Base-by-base conservation (phyloP, 1,140 invertebrate genomes). In the Himalopsyche phryganea region DNA sequence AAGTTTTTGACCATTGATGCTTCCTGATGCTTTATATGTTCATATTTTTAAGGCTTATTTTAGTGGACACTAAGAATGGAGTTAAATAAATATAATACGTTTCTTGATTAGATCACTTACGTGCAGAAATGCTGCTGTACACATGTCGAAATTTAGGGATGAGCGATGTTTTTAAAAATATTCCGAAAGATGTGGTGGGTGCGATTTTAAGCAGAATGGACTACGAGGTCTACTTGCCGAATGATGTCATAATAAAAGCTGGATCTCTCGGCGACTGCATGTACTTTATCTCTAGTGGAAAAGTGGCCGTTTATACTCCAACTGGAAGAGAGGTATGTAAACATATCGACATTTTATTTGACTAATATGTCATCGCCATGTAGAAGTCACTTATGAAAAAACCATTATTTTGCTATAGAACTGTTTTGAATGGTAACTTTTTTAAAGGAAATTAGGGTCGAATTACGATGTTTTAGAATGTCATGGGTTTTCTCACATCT, bases 281-380 rank as follows among this genome's bases (percentile, higher is more conserved):
- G 81, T 85, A 77, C 62, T 83, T 84, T 55, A 67, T 84, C 9
- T 72, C 75, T 0, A 74, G 68, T 49, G 83, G 83, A 23, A 81
- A 80, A 2, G 81, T 84, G 0, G 76, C 78, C 1, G 71, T 84
- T n/a, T 72, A 78, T n/a, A 81, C 83, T 0, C 71, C 78, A 5
- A 80, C 78, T 14, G 82, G 83, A 28, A 78, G 77, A 63, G 82
- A 83, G 67, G 78, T 79, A 65, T 11, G 3, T 40, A 40, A 35
- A 6, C 33, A n/a, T 35, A 35, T 17, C 35, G 32, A 33, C 17
- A 10, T 59, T 36, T 2, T 33, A 45, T 52, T 57, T 20, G 19
- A 9, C n/a, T n/a, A 35, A 35, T 35, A 35, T 35, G 33, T n/a
- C n/a, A n/a, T n/a, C n/a, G n/a, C n/a, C n/a, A n/a, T n/a, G n/a